Evolutionary conservation across 1,140 invertebrate genomes (phyloP), one percentile per base, ranked within the genome.

Genomic region (Papilio polytes): DNA sequence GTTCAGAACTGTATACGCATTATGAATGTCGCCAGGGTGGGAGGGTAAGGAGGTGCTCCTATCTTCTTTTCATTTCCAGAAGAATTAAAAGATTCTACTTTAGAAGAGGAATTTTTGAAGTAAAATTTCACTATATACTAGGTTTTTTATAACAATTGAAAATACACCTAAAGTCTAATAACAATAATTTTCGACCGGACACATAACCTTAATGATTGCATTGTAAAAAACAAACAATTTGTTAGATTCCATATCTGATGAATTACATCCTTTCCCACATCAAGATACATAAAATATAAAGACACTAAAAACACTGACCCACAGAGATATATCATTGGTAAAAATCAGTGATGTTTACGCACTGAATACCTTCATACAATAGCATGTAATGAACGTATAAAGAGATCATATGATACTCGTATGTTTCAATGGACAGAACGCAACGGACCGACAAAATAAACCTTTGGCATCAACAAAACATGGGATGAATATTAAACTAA

Each of bases 291-390:
- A n/a, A 73, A 73, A 44, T 73, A 7, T 20, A 44, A 73, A 74
- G 73, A 80, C 66, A 78, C 63, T 74, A 78, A 59, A 82, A 84
- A 84, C 70, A 78, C 41, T 73, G 44, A 76, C 59, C 74, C 74
- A 77, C 53, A 56, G 63, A 31, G 59, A 31, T 51, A 81, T 80
- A 80, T 80, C 53, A 63, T 80, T 84, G 51, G 80, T 70, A 74
- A 31, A 82, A 82, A 82, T 80, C 53, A 46, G 51, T 82, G 22
- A 26, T 70, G 20, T 87, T 89, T 85, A 88, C 80, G 88, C 88
- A 89, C 87, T 87, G 78, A 53, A 88, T 88, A 80, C 36, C 74
- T 73, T 72, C 20, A 59, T 74, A 89, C 87, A 88, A 89, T 88
- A 56, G 76, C 12, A 53, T 36, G 44, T 82, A 82, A 82, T 80